Conservation (phyloP, 2,797 vertebrate genomes). For the Eulemur albifrons region DNA sequence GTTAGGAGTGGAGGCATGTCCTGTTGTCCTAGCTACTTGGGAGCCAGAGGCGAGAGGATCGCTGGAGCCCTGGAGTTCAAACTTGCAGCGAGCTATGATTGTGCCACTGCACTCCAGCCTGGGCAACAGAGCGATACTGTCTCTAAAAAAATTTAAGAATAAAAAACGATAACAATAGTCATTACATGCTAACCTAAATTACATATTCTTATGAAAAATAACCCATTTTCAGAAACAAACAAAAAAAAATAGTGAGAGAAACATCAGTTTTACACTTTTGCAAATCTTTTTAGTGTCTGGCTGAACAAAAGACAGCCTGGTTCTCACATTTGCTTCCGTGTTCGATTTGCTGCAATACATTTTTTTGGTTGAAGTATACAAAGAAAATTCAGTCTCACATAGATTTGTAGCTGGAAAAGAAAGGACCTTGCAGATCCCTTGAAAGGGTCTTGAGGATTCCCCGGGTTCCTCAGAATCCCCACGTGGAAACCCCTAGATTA, state of each 20-base stretch:
- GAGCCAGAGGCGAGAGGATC: neutral
- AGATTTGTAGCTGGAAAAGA: neutral
- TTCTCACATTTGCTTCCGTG: neutral
- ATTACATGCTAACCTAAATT: neutral
- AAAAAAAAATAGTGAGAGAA: neutral
- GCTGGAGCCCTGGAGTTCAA: neutral
- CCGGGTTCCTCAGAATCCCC: neutral
- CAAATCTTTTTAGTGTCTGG: neutral
- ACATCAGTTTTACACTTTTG: neutral
- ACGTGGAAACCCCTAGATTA: neutral
- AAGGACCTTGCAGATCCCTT: neutral
- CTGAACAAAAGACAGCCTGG: neutral
- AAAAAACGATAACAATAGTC: neutral
- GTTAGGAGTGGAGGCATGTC: too few relatives aligned
- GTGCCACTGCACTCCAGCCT: neutral
- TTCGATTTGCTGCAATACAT: neutral
- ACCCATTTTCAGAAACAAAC: neutral
- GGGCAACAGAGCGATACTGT: neutral
- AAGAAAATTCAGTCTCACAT: neutral
- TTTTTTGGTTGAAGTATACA: neutral
- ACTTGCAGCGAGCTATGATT: neutral
- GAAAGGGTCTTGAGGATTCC: neutral
- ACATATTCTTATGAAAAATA: slow-evolving; percentile 30
- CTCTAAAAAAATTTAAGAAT: neutral
- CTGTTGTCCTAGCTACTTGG: neutral